A percentile compares a stretch with the other conserved stretches of the same genome.
Evolutionary conservation across 2,888 invertebrate species (phyloP).

Genomic region (Aleiodes testaceus): DNA sequence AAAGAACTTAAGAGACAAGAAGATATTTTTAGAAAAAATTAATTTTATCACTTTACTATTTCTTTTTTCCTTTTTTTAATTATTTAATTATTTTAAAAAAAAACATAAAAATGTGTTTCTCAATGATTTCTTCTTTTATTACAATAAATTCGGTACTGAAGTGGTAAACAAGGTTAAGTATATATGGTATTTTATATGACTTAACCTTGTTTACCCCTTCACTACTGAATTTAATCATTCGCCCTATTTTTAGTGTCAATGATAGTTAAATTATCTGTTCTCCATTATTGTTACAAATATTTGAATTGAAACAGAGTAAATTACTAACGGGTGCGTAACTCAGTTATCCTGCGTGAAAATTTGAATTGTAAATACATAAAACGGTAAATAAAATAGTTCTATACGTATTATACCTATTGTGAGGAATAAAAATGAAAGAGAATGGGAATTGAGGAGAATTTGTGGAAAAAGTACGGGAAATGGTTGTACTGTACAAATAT

Average conservation of each 20-base stretch:
- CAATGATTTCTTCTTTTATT: too few relatives aligned
- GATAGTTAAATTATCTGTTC: neutral
- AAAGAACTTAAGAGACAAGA: too few relatives aligned
- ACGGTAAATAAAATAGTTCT: slow-evolving; percentile 26
- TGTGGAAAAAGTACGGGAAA: slow-evolving; percentile 24
- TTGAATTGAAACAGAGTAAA: slow-evolving; percentile 3
- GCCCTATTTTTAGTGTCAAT: neutral
- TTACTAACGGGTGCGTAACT: slow-evolving; percentile 17
- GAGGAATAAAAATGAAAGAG: slow-evolving; percentile 13
- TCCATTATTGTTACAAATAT: neutral
- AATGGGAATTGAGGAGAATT: slow-evolving; percentile 10
- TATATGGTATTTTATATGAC: too few relatives aligned
- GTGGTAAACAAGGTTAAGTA: too few relatives aligned
- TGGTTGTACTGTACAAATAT: neutral
- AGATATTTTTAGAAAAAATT: too few relatives aligned
- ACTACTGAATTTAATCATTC: neutral
- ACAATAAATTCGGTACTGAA: too few relatives aligned
- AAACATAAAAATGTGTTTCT: too few relatives aligned
- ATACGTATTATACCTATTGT: neutral
- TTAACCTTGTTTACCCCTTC: too few relatives aligned
- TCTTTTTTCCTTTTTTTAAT: too few relatives aligned
- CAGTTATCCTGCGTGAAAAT: neutral
- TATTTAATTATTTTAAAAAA: too few relatives aligned
- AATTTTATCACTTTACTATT: too few relatives aligned
- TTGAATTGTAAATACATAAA: slow-evolving; percentile 20